phyloP scores from a whole-genome alignment of 2,888 invertebrate species.

The Orchesella flavescens region DNA sequence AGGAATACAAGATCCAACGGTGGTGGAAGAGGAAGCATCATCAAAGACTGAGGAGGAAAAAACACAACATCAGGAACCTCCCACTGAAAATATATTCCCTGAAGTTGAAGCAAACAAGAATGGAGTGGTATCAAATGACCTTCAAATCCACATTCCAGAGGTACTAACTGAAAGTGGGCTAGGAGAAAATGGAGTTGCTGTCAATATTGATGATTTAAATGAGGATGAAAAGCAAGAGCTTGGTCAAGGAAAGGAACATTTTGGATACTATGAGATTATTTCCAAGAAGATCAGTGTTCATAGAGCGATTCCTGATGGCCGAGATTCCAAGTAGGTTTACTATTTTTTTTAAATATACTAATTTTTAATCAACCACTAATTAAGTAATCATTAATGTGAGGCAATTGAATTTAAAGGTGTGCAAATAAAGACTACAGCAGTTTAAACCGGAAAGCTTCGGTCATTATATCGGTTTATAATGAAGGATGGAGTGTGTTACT shows the following conservation, averaged over 20 bases:
- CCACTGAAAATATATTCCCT: background rate
- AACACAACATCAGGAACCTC: background rate
- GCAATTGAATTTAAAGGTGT: constrained; percentile 80
- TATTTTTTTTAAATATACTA: too few relatives aligned
- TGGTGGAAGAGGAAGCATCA: background rate
- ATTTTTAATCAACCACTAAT: too few relatives aligned
- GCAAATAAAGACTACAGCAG: constrained; percentile 83
- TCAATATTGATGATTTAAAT: background rate
- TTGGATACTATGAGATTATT: constrained; percentile 98
- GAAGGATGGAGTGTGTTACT: constrained; percentile 96
- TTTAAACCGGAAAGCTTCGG: constrained; percentile 81
- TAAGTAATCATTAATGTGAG: too few relatives aligned
- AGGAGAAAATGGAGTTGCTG: background rate
- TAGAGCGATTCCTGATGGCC: constrained; percentile 91
- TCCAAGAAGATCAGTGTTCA: constrained; percentile 97
- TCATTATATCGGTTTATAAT: constrained; percentile 97
- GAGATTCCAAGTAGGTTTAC: constrained; percentile 93
- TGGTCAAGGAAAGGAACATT: constrained; percentile 95
- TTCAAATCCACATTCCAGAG: background rate
- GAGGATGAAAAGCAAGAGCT: constrained; percentile 73
- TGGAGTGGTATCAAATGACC: background rate
- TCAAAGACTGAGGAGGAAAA: background rate
- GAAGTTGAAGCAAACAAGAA: background rate
- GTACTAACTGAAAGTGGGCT: background rate
- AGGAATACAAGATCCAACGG: background rate